Evolutionary conservation across 2,797 vertebrate species (phyloP).

Genomic region (Pipistrellus nathusii): DNA sequence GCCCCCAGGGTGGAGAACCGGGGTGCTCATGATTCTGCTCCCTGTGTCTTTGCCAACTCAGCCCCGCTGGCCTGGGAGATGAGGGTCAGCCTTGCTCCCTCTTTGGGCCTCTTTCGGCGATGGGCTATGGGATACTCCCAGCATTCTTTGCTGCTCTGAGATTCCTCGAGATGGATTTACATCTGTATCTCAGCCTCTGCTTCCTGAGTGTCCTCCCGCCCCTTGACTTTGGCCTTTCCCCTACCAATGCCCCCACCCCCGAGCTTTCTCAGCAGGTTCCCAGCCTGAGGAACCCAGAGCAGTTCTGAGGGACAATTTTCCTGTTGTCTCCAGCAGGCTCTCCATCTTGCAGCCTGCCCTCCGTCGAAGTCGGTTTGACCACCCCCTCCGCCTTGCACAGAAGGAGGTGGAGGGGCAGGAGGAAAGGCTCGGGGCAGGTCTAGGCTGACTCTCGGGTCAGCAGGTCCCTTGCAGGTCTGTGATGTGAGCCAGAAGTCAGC

Average conservation of each 20-base stretch:
- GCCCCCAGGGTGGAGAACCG: not conserved
- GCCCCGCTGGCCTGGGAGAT: rapidly evolving
- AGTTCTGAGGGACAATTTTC: rapidly evolving
- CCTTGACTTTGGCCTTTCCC: rapidly evolving
- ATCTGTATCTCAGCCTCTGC: not conserved
- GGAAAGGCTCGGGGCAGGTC: not conserved
- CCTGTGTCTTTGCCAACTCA: not conserved
- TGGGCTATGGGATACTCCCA: not conserved
- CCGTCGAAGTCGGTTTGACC: not conserved
- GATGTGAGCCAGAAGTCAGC: not conserved
- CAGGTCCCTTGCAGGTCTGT: not conserved
- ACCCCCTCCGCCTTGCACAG: not conserved
- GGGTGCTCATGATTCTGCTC: not conserved
- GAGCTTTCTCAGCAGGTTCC: not conserved
- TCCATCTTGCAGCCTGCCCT: rapidly evolving
- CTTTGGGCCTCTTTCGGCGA: not conserved
- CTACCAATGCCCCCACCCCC: not conserved
- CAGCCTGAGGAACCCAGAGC: not conserved
- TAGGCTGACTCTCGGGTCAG: not conserved
- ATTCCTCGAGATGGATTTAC: not conserved
- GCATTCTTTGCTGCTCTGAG: conserved; percentile 19
- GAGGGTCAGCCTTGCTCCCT: rapidly evolving
- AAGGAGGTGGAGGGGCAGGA: not conserved
- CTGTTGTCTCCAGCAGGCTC: not conserved
- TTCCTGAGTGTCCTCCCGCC: too few species aligned